These are phyloP conservation scores for Zygothrica quintamaculata DNA, from an alignment of 2,888 invertebrate species.

Conservation along the genomic window DNA sequence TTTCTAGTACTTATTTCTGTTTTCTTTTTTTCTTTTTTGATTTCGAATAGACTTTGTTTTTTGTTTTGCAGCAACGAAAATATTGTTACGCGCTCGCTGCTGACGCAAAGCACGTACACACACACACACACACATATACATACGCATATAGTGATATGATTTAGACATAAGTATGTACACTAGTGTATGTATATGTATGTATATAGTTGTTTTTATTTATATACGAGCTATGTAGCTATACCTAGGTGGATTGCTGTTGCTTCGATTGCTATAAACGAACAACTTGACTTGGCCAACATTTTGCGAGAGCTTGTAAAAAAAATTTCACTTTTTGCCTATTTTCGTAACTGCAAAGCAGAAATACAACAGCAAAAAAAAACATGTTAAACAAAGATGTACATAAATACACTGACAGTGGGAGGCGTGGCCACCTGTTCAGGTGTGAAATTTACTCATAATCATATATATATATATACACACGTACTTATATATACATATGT, in stretches of 20 bases:
- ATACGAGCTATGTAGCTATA: slow-evolving; percentile 51
- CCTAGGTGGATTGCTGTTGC: slow-evolving; percentile 39
- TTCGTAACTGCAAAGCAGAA: slow-evolving; percentile 40
- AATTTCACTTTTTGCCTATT: slow-evolving; percentile 73
- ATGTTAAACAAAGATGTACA: slow-evolving; percentile 24
- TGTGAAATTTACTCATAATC: slow-evolving; percentile 51
- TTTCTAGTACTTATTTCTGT: slow-evolving; percentile 47
- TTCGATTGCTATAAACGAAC: slow-evolving; percentile 40
- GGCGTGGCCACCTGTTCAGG: slow-evolving; percentile 48
- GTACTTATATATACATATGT: slow-evolving; percentile 12
- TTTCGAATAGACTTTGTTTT: slow-evolving; percentile 26
- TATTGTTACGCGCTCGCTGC: slow-evolving; percentile 51
- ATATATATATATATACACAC: slow-evolving; percentile 4
- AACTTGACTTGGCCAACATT: slow-evolving; percentile 58
- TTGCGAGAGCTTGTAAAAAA: slow-evolving; percentile 47
- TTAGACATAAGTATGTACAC: too few relatives aligned
- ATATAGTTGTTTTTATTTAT: slow-evolving; percentile 53
- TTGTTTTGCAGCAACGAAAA: slow-evolving; percentile 32
- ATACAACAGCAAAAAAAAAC: too few relatives aligned
- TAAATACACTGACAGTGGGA: slow-evolving; percentile 2
- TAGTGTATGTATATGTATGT: slow-evolving; percentile 9
- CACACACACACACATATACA: slow-evolving; percentile 8
- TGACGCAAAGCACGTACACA: slow-evolving; percentile 73
- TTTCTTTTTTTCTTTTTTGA: slow-evolving; percentile 14
- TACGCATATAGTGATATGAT: too few relatives aligned